A percentile compares a stretch with the other conserved stretches of the same genome.
phyloP scores from a whole-genome alignment of 1,140 invertebrate genomes.

The Drosophila kikkawai region DNA sequence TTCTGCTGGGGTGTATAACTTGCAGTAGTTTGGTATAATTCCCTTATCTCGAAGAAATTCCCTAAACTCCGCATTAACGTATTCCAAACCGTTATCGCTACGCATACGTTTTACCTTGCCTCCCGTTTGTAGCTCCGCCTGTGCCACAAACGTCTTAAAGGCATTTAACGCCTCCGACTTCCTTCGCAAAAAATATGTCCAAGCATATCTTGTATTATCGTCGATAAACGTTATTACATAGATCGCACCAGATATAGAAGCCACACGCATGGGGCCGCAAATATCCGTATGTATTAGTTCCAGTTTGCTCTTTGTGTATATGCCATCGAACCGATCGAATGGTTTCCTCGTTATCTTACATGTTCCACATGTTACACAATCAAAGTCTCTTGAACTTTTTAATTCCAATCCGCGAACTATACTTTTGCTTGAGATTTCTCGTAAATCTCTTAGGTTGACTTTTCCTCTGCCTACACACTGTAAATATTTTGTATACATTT shows the following conservation, averaged over 20 bases:
- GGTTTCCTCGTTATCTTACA: too few species aligned
- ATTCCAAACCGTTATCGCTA: slow-evolving; percentile 3
- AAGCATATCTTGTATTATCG: not conserved
- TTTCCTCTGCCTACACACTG: not conserved
- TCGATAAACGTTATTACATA: not conserved
- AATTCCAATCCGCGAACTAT: not conserved
- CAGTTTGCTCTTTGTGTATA: not conserved
- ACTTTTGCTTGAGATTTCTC: not conserved
- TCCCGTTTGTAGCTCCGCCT: not conserved
- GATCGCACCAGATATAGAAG: not conserved
- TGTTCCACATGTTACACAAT: too few species aligned
- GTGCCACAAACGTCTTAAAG: not conserved
- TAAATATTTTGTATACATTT: not conserved
- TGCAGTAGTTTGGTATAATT: not conserved
- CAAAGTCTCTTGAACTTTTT: not conserved
- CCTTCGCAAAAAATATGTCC: not conserved
- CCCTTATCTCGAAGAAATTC: not conserved
- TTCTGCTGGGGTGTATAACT: not conserved
- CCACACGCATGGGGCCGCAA: not conserved
- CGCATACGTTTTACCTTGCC: not conserved
- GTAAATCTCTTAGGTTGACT: not conserved
- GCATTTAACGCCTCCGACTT: too few species aligned
- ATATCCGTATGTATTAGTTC: slow-evolving; percentile 1
- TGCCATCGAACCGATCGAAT: too few species aligned
- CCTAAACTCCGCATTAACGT: not conserved